phyloP scores from a whole-genome alignment of 2,113 vertebrate genomes.

The Corythornis madagascariensis region DNA sequence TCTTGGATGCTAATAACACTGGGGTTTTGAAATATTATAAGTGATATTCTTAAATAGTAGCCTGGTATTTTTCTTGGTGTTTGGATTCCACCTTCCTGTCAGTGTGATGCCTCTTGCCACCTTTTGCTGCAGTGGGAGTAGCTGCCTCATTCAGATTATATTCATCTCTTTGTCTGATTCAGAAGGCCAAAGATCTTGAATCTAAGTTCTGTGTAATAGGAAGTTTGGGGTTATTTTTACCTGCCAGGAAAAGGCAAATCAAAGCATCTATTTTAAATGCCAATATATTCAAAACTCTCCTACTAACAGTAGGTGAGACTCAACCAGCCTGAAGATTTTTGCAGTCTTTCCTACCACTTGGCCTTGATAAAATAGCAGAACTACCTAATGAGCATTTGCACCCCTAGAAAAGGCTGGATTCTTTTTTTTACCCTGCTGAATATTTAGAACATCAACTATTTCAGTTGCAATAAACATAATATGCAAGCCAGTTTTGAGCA shows the following conservation, averaged over 20 bases:
- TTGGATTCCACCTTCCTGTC: background rate
- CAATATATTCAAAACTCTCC: background rate
- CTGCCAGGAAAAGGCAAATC: background rate
- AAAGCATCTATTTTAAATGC: background rate
- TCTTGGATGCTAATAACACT: background rate
- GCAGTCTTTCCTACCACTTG: background rate
- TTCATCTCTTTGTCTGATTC: background rate
- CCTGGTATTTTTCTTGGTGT: background rate
- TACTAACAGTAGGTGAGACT: background rate
- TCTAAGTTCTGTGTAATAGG: background rate
- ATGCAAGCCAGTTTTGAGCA: background rate
- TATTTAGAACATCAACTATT: background rate
- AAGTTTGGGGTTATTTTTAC: background rate
- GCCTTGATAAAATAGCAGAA: background rate
- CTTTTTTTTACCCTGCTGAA: background rate
- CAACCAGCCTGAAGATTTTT: background rate
- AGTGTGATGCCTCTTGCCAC: background rate
- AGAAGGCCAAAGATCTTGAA: background rate
- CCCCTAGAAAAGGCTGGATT: background rate
- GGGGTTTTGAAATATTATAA: background rate
- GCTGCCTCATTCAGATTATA: background rate
- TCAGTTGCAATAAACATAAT: background rate
- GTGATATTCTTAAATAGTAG: background rate
- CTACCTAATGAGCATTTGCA: background rate
- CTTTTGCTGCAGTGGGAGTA: background rate